phyloP scores from a whole-genome alignment of 1,140 invertebrate species.

The Pseudobourletiella spinata region DNA sequence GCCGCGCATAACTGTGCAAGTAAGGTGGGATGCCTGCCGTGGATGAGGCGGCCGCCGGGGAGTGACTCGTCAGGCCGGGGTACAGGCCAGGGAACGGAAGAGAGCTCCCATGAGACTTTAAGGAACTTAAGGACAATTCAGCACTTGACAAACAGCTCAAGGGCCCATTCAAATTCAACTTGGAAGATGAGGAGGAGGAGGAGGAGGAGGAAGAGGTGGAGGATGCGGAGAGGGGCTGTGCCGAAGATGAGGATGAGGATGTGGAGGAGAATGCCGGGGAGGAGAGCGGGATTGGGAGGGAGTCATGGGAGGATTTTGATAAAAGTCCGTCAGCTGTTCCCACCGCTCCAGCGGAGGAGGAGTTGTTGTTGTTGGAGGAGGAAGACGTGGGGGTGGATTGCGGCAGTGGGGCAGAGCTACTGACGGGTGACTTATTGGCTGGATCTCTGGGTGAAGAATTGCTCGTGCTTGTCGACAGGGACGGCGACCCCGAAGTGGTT shows the following conservation, averaged over 20 bases:
- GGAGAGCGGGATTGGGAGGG: neutral
- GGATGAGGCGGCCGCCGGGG: conserved; percentile 2
- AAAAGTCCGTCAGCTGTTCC: conserved; percentile 21
- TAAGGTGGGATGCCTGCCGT: conserved; percentile 33
- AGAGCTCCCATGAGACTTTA: conserved; percentile 13
- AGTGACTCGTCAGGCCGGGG: conserved; percentile 23
- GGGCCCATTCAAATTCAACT: conserved; percentile 28
- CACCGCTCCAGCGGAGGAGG: neutral
- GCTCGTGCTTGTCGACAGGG: neutral
- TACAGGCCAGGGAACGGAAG: conserved; percentile 30
- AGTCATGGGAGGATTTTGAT: conserved; percentile 13
- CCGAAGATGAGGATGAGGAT: conserved; percentile 7
- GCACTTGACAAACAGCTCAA: neutral
- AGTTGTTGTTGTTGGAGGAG: too few relatives aligned
- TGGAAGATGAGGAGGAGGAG: conserved; percentile 12
- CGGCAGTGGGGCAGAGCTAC: conserved; percentile 1
- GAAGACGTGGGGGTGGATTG: conserved; percentile 1
- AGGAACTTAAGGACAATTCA: conserved; percentile 15
- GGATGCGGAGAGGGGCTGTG: neutral
- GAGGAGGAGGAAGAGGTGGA: neutral
- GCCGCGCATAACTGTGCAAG: conserved; percentile 34
- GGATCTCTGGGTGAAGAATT: conserved; percentile 6
- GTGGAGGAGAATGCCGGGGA: conserved; percentile 11
- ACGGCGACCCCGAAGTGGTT: conserved; percentile 8
- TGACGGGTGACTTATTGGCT: conserved; percentile 20